Conservation (phyloP, 92 coral and sea anemone species). For the Zoanthus gigantus region DNA sequence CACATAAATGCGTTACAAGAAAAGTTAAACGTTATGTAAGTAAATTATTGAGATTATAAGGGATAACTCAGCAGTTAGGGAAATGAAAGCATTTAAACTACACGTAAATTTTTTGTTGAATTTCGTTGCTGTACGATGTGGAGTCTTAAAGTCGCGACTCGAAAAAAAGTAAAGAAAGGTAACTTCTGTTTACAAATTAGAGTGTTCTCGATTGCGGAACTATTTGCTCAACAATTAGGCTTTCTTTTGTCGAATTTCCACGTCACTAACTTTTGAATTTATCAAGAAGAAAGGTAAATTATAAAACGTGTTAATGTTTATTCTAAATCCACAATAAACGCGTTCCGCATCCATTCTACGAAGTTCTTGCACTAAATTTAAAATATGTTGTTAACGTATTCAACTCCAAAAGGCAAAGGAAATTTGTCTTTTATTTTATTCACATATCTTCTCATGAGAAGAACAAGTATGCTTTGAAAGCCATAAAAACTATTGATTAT, state of each 20-base stretch:
- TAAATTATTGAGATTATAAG: constrained; percentile 50
- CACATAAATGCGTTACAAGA: constrained; percentile 1
- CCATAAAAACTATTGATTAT: constrained; percentile 29
- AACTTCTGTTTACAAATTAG: constrained; percentile 30
- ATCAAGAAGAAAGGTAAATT: constrained; percentile 50
- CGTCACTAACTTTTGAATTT: constrained; percentile 53
- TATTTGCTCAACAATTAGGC: constrained; percentile 51
- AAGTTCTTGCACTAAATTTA: constrained; percentile 18
- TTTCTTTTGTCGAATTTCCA: constrained; percentile 53
- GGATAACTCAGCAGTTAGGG: constrained; percentile 41
- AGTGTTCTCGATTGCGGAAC: constrained; percentile 48
- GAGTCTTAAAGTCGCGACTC: constrained; percentile 41
- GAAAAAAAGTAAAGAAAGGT: not conserved
- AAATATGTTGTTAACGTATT: constrained; percentile 25
- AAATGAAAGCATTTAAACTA: constrained; percentile 21
- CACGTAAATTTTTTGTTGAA: constrained; percentile 29
- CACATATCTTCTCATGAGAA: constrained; percentile 43
- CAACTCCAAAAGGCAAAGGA: constrained; percentile 22
- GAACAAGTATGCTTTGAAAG: constrained; percentile 49
- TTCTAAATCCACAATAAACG: constrained; percentile 46
- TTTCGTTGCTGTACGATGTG: constrained; percentile 15
- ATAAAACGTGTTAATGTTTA: constrained; percentile 51
- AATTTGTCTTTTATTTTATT: constrained; percentile 36
- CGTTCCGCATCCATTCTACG: constrained; percentile 47
- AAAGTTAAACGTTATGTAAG: constrained; percentile 31